phyloP scores from a whole-genome alignment of 2,113 vertebrate genomes.

The Butorides virescens region DNA sequence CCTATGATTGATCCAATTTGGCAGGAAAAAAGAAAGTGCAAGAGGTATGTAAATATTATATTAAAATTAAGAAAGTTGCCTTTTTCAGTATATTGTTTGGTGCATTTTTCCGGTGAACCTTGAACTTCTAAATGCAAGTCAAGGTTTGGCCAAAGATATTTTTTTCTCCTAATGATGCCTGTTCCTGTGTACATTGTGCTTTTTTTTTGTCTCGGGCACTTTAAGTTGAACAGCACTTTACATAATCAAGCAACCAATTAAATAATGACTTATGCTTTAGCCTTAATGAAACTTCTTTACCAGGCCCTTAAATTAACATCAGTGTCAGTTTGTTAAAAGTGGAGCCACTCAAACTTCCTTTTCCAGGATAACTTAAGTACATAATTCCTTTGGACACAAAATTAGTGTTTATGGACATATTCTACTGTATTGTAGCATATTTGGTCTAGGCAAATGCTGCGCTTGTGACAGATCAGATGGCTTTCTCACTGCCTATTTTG shows the following conservation, averaged over 20 bases:
- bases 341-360: not conserved
- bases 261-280: not conserved
- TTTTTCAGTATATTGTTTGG: not conserved
- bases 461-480: constrained; percentile 39
- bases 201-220: constrained; percentile 38
- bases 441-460: constrained; percentile 46
- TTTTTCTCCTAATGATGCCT: not conserved
- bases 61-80: not conserved
- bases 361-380: not conserved
- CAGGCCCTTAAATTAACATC: constrained; percentile 29
- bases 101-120: not conserved
- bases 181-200: not conserved
- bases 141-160: not conserved
- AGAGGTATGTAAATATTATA: not conserved
- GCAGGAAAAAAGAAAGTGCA: not conserved
- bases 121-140: not conserved
- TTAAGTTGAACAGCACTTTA: constrained; percentile 33
- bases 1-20: not conserved
- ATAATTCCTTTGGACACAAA: not conserved
- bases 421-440: constrained; percentile 6
- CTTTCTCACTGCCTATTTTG: constrained; percentile 46
- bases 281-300: constrained; percentile 35
- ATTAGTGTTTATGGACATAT: constrained; percentile 19
- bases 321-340: constrained; percentile 2
- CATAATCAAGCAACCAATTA: constrained; percentile 38